phyloP scores from a whole-genome alignment of 2,888 invertebrate species.

The Platycheirus albimanus region DNA sequence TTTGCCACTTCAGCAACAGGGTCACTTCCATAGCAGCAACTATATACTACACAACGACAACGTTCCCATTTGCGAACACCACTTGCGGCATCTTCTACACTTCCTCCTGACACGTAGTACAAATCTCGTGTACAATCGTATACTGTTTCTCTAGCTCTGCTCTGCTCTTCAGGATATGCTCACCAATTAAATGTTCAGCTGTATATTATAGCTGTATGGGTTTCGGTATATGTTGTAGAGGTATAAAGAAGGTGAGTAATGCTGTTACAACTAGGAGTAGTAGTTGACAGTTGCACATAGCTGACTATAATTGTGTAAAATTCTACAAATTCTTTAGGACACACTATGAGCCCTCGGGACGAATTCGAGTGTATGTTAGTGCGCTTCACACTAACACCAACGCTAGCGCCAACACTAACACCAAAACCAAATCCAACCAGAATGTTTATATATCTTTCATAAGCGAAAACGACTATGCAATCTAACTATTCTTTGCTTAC shows the following conservation, averaged over 20 bases:
- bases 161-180: constrained; percentile 41
- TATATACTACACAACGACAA: neutral
- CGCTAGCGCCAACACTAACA: too few species aligned
- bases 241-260: neutral
- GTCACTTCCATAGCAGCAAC: constrained; percentile 53
- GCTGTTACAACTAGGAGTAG: constrained; percentile 36
- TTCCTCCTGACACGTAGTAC: constrained; percentile 57
- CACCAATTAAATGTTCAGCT: constrained; percentile 67
- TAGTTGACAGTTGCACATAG: constrained; percentile 47
- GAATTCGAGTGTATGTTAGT: neutral
- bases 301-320: constrained; percentile 51
- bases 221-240: neutral
- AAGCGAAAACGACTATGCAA: too few species aligned
- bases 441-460: constrained; percentile 4
- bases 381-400: neutral
- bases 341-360: constrained; percentile 3
- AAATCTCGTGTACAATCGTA: constrained; percentile 9
- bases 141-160: constrained; percentile 4
- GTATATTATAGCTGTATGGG: neutral
- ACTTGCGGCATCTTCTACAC: constrained; percentile 64
- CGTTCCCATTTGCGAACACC: constrained; percentile 30
- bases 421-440: too few species aligned
- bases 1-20: constrained; percentile 67
- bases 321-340: constrained; percentile 38
- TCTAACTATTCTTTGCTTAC: neutral